A percentile compares a stretch with the other conserved stretches of the same genome.
Conservation (phyloP, 2,797 vertebrate species). For the Tauraco hartlaubi region DNA sequence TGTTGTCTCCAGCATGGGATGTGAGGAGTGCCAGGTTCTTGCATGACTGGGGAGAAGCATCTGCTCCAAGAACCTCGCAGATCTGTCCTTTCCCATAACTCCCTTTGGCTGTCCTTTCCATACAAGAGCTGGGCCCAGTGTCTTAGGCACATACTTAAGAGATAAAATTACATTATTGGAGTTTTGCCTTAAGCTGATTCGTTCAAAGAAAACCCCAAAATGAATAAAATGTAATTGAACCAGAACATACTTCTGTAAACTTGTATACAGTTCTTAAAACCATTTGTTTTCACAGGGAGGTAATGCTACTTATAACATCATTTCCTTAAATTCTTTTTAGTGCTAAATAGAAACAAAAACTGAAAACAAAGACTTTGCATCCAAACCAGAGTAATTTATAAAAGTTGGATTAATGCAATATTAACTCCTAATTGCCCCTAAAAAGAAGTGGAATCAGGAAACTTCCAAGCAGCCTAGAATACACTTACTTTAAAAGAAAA, state of each 20-base stretch:
- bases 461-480: neutral
- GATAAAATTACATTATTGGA: neutral
- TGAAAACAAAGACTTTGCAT: slow-evolving; percentile 21
- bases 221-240: neutral
- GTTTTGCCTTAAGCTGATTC: neutral
- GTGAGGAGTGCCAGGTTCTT: neutral
- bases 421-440: slow-evolving; percentile 4
- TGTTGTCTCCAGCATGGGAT: neutral
- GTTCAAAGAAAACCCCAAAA: neutral
- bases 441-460: neutral
- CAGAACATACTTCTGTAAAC: neutral
- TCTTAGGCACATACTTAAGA: neutral
- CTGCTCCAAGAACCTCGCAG: neutral
- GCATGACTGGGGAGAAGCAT: neutral
- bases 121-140: neutral
- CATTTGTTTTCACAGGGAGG: neutral
- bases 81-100: neutral
- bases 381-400: slow-evolving; percentile 32
- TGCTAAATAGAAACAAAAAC: slow-evolving; percentile 60
- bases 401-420: neutral
- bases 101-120: neutral
- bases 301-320: slow-evolving; percentile 52
- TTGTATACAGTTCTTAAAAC: neutral
- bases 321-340: slow-evolving; percentile 50
- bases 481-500: neutral